A percentile compares a stretch with the other conserved stretches of the same genome.
phyloP scores from a whole-genome alignment of 2,888 invertebrate genomes.

The Amiota communis region DNA sequence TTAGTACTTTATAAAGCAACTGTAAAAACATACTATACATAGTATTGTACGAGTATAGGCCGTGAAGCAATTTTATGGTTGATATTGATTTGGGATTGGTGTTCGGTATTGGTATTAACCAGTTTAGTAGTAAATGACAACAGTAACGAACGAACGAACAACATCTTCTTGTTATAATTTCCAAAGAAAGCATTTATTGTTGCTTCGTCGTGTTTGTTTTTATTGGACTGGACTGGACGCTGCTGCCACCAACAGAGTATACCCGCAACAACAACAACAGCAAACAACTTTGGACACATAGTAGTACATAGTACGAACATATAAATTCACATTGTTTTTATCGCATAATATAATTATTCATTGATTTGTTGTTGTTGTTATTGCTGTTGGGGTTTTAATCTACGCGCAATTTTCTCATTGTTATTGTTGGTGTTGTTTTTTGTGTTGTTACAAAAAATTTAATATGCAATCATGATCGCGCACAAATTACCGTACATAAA shows the following conservation, averaged over 20 bases:
- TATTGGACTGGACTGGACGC: too few species aligned
- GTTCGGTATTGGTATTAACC: too few species aligned
- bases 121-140: too few species aligned
- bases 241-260: conserved; percentile 30
- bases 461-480: conserved; percentile 67
- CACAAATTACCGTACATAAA: conserved; percentile 63
- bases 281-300: conserved; percentile 43
- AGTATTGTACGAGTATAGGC: too few species aligned
- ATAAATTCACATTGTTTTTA: background rate
- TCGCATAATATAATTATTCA: conserved; percentile 60
- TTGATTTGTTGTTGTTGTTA: conserved; percentile 45
- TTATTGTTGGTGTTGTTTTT: conserved; percentile 35
- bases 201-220: background rate
- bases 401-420: conserved; percentile 65
- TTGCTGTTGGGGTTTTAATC: conserved; percentile 42
- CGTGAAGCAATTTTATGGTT: too few species aligned
- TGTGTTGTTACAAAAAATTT: conserved; percentile 46
- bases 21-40: too few species aligned
- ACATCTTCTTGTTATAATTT: too few species aligned
- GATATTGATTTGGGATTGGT: too few species aligned
- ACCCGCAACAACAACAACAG: conserved; percentile 13
- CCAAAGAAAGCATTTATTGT: background rate
- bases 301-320: background rate
- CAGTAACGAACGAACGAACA: too few species aligned
- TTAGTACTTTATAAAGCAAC: too few species aligned